Evolutionary conservation across 2,113 vertebrate species (phyloP).

Genomic region (Phylloscopus trochilus): DNA sequence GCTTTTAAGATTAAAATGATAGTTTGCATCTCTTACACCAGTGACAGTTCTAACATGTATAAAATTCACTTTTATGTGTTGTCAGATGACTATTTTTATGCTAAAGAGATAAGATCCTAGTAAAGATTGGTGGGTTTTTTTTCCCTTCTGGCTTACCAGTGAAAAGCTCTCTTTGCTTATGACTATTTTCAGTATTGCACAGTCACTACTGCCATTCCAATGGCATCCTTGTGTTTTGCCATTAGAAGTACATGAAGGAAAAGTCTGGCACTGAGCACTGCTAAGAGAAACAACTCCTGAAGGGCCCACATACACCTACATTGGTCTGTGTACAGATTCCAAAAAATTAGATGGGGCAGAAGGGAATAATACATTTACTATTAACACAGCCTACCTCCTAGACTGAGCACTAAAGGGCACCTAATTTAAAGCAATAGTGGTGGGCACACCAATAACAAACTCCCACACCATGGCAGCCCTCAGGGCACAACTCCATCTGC

Average conservation of each 20-base stretch:
- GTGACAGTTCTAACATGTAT: background rate
- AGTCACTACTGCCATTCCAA: background rate
- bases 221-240: background rate
- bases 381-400: background rate
- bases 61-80: constrained; percentile 27
- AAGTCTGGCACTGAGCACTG: background rate
- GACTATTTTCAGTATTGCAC: background rate
- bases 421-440: background rate
- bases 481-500: background rate
- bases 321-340: background rate
- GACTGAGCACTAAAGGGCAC: background rate
- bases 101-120: constrained; percentile 1
- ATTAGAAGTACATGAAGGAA: background rate
- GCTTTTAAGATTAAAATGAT: constrained; percentile 44
- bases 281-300: background rate
- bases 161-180: background rate
- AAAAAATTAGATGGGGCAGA: background rate
- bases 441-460: background rate
- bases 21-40: constrained; percentile 13
- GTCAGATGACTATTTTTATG: constrained; percentile 24
- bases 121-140: background rate
- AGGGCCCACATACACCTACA: background rate
- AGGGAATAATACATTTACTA: background rate
- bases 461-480: background rate
- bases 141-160: background rate